phyloP scores from a whole-genome alignment of 2,113 vertebrate species.

The Brachionichthys hirsutus region DNA sequence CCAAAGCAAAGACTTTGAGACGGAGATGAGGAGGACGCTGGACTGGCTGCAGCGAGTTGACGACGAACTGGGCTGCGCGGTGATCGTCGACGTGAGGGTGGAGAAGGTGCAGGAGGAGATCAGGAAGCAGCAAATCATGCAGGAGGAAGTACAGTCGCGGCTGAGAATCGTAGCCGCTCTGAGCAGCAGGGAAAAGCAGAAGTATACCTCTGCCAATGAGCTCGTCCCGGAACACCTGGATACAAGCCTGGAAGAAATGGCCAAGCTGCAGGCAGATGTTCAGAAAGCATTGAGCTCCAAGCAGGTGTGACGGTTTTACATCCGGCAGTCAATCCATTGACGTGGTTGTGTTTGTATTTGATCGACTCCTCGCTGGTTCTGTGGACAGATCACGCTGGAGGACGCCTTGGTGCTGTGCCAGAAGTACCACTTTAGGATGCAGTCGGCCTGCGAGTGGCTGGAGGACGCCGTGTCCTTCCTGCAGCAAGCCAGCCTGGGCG shows the following conservation, averaged over 20 bases:
- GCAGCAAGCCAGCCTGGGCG: conserved; percentile 84
- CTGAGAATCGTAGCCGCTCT: conserved; percentile 91
- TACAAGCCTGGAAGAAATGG: conserved; percentile 83
- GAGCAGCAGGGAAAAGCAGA: conserved; percentile 87
- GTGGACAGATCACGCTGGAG: conserved; percentile 85
- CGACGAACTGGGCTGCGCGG: conserved; percentile 80
- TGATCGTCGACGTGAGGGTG: conserved; percentile 85
- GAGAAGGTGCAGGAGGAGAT: conserved; percentile 95
- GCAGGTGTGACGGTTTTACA: conserved; percentile 79
- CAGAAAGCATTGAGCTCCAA: conserved; percentile 83
- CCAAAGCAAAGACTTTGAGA: conserved; percentile 91
- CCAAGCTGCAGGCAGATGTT: conserved; percentile 85
- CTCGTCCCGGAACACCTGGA: conserved; percentile 85
- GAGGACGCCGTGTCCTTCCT: conserved; percentile 91
- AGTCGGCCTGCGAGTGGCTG: conserved; percentile 89
- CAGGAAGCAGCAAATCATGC: conserved; percentile 91
- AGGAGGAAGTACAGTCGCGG: conserved; percentile 93
- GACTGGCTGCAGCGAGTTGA: conserved; percentile 89
- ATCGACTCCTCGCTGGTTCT: background rate
- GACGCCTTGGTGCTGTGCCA: conserved; percentile 85
- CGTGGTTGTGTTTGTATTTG: too few relatives aligned
- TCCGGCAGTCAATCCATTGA: background rate
- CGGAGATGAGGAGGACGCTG: conserved; percentile 86
- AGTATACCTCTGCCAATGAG: conserved; percentile 87
- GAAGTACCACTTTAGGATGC: conserved; percentile 88